These are phyloP conservation scores for Sebastes glaucus DNA, from an alignment of 2,797 vertebrate genomes.

Conservation along the genomic window DNA sequence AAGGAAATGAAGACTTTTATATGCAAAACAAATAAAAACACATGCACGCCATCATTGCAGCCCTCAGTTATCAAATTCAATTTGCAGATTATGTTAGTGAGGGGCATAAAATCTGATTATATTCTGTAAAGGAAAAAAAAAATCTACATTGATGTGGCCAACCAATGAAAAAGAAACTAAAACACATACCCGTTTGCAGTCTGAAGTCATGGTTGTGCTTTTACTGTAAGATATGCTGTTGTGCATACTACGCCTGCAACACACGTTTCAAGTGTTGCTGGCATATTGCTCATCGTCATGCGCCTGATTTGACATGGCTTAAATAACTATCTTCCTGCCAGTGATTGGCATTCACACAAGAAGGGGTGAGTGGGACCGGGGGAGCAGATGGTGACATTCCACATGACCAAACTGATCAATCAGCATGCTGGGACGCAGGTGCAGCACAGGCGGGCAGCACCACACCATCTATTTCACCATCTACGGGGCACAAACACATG, in stretches of 20 bases:
- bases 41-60: background rate
- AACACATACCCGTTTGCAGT: background rate
- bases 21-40: conserved; percentile 28
- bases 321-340: conserved; percentile 83
- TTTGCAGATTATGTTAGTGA: background rate
- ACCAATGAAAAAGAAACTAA: background rate
- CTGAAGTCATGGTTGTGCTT: conserved; percentile 33
- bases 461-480: conserved; percentile 96
- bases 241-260: conserved; percentile 72
- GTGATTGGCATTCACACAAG: conserved; percentile 81
- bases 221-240: conserved; percentile 44
- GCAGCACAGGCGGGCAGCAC: conserved; percentile 96
- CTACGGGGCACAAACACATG: conserved; percentile 98
- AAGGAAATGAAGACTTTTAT: background rate
- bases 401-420: conserved; percentile 99
- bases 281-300: conserved; percentile 72
- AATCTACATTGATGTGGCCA: background rate
- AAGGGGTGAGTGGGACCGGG: conserved; percentile 82
- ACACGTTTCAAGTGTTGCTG: conserved; percentile 70
- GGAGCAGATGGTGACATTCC: conserved; percentile 99
- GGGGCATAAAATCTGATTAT: background rate
- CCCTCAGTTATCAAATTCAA: background rate
- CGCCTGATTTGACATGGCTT: conserved; percentile 83
- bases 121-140: background rate
- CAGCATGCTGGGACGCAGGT: conserved; percentile 97